Evolutionary conservation across 2,888 invertebrate genomes (phyloP), one percentile per base, ranked within the genome.

Genomic region (Cerastis leucographa): DNA sequence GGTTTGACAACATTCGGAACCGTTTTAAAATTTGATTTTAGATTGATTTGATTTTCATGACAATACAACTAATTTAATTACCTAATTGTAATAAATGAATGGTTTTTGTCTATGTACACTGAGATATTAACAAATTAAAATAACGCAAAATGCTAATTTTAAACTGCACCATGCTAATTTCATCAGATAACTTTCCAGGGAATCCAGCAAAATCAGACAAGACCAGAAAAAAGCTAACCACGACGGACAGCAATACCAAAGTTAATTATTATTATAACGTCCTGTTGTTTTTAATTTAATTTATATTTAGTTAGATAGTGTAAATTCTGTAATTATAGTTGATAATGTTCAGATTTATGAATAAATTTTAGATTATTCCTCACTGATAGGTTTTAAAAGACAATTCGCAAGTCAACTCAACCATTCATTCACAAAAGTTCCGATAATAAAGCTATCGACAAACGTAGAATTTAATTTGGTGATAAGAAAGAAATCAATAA

Each of bases 401-500:
- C 29, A 46, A 19, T 25, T 56, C 42, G 12, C 7, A 17, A 49
- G 12, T 25, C n/a, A 59, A 44, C 40, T 14, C 22, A 25, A 25
- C 42, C 12, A 6, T 17, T 56, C 12, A 12, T 54, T 54, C 6
- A 54, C 12, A 54, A 46, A 70, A n/a, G 22, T 35, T 12, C 42
- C n/a, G 29, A 22, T 22, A 22, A 44, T 25, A 72, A 11, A n/a
- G 2, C 1, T 56, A 71, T 71, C 35, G 29, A 17, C 11, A 44
- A 12, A 46, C 4, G n/a, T 61, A 29, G 6, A 11, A 29, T 46
- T 22, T 17, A 17, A 12, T 11, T 12, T 22, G n/a, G 0, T 54
- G 35, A 66, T 76, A 66, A 59, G 9, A 29, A 59, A n/a, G 6
- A 5, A n/a, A 54, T 64, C 76, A 76, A 17, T 25, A 9, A 42